Evolutionary conservation across 2,888 invertebrate genomes (phyloP), one percentile per base, ranked within the genome.

Genomic region (Synanthedon formicaeformis): DNA sequence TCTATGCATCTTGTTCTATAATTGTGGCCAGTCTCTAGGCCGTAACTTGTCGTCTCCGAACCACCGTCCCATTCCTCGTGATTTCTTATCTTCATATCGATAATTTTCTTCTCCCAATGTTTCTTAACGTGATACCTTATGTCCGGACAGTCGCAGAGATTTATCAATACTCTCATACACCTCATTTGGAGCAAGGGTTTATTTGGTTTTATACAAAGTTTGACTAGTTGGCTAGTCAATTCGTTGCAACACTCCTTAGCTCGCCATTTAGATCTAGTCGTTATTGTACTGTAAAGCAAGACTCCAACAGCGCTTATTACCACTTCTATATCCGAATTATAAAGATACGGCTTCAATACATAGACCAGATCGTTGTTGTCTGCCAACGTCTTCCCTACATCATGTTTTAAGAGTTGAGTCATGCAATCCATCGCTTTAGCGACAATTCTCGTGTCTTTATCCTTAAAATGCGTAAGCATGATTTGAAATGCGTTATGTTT

Each of bases 91-190:
- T 54, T 65, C 2, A 81, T 68, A 2, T 16, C 52, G 4, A 57
- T 61, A 0, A 82, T 58, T 8, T 69, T 70, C 2, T 50, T 56
- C 57, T 73, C 70, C 75, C 77, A 81, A 45, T 75, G 56, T 0
- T 27, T 51, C 54, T 75, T 78, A 60, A 86, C 58, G 51, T 81
- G 71, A 34, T 75, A 50, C 41, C 82, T 66, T 2, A 84, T 70
- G 53, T 87, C 86, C 0, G 85, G 81, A 56, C 75, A 76, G 51
- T 86, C 86, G 65, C 84, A 81, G 0, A 87, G 60, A 58, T 87
- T 86, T 4, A 84, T 77, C 40, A 87, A 56, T 0, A 81, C 75
- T 55, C 84, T 82, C 69, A 87, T 71, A 2, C 70, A 61, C 13
- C 71, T 56, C 4, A 80, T 34, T 53, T 86, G 86, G 1, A 87